Percentiles rank a stretch among this genome's conserved stretches.
These are phyloP conservation scores for Diachasmimorpha longicaudata DNA, from an alignment of 1,140 invertebrate species.

Conservation along the genomic window DNA sequence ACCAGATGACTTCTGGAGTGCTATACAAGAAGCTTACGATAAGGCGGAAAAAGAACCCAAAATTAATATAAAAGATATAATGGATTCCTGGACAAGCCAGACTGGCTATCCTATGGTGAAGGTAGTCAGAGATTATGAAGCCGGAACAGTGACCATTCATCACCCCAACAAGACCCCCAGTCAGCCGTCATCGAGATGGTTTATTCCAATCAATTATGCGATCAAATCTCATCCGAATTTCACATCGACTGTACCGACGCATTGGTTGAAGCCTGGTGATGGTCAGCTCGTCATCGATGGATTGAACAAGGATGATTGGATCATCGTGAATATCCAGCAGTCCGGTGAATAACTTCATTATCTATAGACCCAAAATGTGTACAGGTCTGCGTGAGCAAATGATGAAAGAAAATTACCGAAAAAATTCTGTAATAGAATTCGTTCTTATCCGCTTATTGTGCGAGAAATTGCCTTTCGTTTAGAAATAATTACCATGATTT, in stretches of 20 bases:
- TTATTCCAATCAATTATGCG: slow-evolving; percentile 62
- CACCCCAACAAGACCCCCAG: slow-evolving; percentile 61
- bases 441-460: too few relatives aligned
- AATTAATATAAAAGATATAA: slow-evolving; percentile 57
- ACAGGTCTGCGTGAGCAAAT: too few relatives aligned
- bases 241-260: slow-evolving; percentile 49
- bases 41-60: slow-evolving; percentile 49
- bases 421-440: too few relatives aligned
- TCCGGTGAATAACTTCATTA: slow-evolving; percentile 46
- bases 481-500: too few relatives aligned
- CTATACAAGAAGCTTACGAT: slow-evolving; percentile 66
- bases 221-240: slow-evolving; percentile 53
- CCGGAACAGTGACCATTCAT: slow-evolving; percentile 54
- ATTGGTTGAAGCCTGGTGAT: slow-evolving; percentile 48
- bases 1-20: slow-evolving; percentile 74
- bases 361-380: slow-evolving; percentile 39
- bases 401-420: too few relatives aligned
- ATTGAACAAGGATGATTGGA: slow-evolving; percentile 58
- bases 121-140: slow-evolving; percentile 60
- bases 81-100: slow-evolving; percentile 75
- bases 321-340: slow-evolving; percentile 63
- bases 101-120: slow-evolving; percentile 73
- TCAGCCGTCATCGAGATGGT: slow-evolving; percentile 49
- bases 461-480: too few relatives aligned
- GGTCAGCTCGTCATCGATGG: slow-evolving; percentile 47